Base-by-base conservation (phyloP, 2,888 invertebrate species). In the Drosophila cracens region DNA sequence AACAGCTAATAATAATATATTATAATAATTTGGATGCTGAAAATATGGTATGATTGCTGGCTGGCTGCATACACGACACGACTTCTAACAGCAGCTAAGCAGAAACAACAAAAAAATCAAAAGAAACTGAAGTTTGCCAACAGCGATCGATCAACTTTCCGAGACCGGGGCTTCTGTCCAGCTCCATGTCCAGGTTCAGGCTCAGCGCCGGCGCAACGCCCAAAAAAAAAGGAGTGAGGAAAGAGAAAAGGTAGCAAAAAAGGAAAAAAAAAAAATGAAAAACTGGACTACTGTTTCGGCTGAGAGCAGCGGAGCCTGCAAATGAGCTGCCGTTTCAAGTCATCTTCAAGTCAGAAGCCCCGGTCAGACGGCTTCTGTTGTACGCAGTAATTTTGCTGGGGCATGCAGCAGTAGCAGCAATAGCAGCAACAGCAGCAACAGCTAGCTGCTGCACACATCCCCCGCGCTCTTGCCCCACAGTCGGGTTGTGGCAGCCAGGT, bases 311-410 rank as follows among this genome's bases (percentile, higher is more conserved):
- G 83, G 56, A 74, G 81, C 76, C 83, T 85, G 83, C 79, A 86
- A 83, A 83, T 86, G 83, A 83, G 84, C 73, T 69, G 73, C 65
- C 63, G 79, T 62, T 62, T 73, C 43, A 67, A 70, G 74, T 38
- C 60, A 60, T 58, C 53, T 67, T 65, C 57, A 59, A 59, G 73
- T 61, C 66, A 61, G 56, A 56, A 56, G 79, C 65, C 66, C 76
- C 76, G 82, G 90, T 88, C 90, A 81, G 87, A 88, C 90, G 87
- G 93, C 93, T 93, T 92, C 93, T 93, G 93, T 92, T 92, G 88
- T 93, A 93, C 93, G 93, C 93, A 93, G 92, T 93, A 93, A 93
- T 93, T 93, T 93, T 85, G 90, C 83, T 81, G 88, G 79, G 77
- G 83, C 77, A 76, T 82, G 77, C 70, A 67, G 73, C 70, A 53